These are phyloP conservation scores for Neomorphus geoffroyi DNA, from an alignment of 2,797 vertebrate genomes.

Conservation along the genomic window DNA sequence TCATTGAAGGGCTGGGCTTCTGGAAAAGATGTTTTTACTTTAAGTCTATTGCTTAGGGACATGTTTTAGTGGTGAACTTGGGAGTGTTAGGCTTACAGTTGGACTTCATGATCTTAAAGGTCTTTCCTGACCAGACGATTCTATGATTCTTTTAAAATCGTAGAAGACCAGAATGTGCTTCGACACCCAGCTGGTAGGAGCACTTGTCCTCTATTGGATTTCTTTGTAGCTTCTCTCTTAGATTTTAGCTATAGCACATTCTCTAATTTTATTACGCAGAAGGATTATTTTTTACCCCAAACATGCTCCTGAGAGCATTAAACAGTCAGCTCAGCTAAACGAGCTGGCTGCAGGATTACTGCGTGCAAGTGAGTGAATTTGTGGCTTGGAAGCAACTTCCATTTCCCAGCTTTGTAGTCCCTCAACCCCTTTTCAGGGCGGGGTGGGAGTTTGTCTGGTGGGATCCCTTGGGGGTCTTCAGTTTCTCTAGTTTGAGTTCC, in stretches of 20 bases:
- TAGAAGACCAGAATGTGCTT: not conserved
- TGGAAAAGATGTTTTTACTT: not conserved
- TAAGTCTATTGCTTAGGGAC: not conserved
- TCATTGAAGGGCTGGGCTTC: not conserved
- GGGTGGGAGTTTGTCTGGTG: fast-evolving
- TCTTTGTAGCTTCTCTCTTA: not conserved
- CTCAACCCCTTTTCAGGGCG: not conserved
- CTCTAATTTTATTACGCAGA: not conserved
- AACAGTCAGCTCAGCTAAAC: not conserved
- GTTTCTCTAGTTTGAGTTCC: not conserved
- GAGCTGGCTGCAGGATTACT: not conserved
- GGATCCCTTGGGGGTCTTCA: not conserved
- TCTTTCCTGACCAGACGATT: no score
- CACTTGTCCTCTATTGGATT: not conserved
- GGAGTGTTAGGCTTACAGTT: no score
- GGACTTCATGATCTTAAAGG: no score
- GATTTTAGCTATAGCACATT: not conserved
- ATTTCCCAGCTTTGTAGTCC: not conserved
- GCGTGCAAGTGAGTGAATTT: fast-evolving
- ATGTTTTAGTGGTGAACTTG: no score
- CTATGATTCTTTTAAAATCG: not conserved
- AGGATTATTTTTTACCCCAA: not conserved
- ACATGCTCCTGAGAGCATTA: not conserved
- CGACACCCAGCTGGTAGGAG: not conserved
- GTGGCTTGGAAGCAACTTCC: not conserved